A percentile compares a stretch with the other conserved stretches of the same genome.
Evolutionary conservation across 2,888 invertebrate genomes (phyloP).

Genomic region (Coenonympha glycerion): DNA sequence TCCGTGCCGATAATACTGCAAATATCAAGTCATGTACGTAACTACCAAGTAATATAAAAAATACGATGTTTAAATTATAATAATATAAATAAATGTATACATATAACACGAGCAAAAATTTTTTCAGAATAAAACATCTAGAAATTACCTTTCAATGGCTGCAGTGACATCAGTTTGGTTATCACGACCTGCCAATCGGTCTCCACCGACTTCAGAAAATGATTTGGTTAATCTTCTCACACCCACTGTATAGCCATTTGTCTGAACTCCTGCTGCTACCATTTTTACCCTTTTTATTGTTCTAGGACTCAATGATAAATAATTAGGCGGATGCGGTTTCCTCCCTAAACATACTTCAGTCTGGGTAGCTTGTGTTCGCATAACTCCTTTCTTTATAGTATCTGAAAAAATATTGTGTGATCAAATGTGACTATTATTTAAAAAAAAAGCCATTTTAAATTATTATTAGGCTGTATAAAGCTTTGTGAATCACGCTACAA

Average conservation of each 20-base stretch:
- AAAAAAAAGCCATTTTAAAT: not conserved
- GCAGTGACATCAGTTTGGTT: slow-evolving; percentile 47
- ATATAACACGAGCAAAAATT: too few species aligned
- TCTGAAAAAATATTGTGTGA: slow-evolving; percentile 69
- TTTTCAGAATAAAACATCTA: not conserved
- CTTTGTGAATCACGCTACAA: too few species aligned
- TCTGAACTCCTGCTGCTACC: slow-evolving; percentile 93
- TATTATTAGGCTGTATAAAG: too few species aligned
- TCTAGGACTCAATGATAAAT: slow-evolving; percentile 85
- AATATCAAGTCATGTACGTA: slow-evolving; percentile 16
- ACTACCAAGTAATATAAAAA: not conserved
- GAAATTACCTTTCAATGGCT: slow-evolving; percentile 56
- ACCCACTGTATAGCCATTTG: slow-evolving; percentile 82
- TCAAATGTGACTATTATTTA: not conserved
- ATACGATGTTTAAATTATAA: too few species aligned
- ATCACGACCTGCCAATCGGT: slow-evolving; percentile 53
- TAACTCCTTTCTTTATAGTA: slow-evolving; percentile 87
- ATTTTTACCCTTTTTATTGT: slow-evolving; percentile 89
- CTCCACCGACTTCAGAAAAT: slow-evolving; percentile 82
- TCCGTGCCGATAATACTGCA: slow-evolving; percentile 66
- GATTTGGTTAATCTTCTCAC: slow-evolving; percentile 86
- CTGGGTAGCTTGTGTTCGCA: slow-evolving; percentile 96
- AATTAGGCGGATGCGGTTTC: slow-evolving; percentile 81
- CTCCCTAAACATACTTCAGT: slow-evolving; percentile 85
- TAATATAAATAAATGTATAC: too few species aligned